A percentile compares a stretch with the other conserved stretches of the same genome.
phyloP scores from a whole-genome alignment of 2,888 invertebrate species.

The Sinopyrophorus schimmeli region DNA sequence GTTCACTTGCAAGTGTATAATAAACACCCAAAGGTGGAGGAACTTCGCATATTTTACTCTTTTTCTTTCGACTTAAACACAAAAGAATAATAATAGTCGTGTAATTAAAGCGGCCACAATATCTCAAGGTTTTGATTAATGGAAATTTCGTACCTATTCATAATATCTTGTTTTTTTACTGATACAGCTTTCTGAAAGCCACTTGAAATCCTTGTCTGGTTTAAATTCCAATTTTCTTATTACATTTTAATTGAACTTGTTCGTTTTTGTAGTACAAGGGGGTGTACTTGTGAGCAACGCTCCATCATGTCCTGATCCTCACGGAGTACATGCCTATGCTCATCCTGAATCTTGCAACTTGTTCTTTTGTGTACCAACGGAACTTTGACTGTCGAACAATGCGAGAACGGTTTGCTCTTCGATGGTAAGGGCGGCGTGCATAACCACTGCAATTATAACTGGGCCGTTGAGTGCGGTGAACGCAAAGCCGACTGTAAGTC shows the following conservation, averaged over 20 bases:
- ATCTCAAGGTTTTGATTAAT: conserved; percentile 12
- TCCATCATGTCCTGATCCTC: conserved; percentile 78
- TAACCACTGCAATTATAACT: conserved; percentile 92
- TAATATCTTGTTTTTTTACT: conserved; percentile 7
- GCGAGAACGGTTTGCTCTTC: conserved; percentile 89
- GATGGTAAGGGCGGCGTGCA: conserved; percentile 88
- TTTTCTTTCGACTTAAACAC: conserved; percentile 3
- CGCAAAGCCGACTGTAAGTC: conserved; percentile 81
- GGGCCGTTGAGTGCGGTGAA: conserved; percentile 86
- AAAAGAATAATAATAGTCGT: conserved; percentile 9
- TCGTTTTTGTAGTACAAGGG: conserved; percentile 60
- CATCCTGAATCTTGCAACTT: conserved; percentile 87
- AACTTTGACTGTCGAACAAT: conserved; percentile 84
- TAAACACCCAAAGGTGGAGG: conserved; percentile 6
- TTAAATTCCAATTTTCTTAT: no score
- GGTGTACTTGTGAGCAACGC: conserved; percentile 65
- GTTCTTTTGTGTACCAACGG: conserved; percentile 92
- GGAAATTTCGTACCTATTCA: conserved; percentile 12
- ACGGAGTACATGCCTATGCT: conserved; percentile 81
- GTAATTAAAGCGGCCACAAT: conserved; percentile 4
- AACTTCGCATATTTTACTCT: conserved; percentile 12
- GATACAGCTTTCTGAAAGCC: not conserved
- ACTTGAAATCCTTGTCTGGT: conserved; percentile 6
- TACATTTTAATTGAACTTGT: no score
- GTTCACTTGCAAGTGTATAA: conserved; percentile 28